Evolutionary conservation across 2,113 vertebrate species (phyloP).

Genomic region (Chionomys nivalis): DNA sequence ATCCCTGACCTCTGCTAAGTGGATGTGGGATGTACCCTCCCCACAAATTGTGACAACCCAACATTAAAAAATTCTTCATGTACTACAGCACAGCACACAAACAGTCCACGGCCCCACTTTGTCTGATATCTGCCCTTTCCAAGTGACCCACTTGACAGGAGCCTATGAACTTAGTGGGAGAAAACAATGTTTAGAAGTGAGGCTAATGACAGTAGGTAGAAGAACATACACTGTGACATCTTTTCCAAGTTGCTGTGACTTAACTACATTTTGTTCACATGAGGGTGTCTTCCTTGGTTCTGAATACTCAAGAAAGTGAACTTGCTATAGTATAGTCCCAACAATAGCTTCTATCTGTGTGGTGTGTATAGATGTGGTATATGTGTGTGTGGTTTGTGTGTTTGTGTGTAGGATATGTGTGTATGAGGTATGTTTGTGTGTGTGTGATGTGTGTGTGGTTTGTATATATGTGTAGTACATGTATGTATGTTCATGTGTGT

Average conservation of each 20-base stretch:
- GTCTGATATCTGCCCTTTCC: not conserved
- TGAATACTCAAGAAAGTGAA: slow-evolving; percentile 33
- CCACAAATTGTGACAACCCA: not conserved
- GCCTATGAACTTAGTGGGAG: not conserved
- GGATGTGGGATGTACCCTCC: not conserved
- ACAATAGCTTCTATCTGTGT: not conserved
- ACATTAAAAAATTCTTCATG: not conserved
- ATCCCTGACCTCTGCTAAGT: not conserved
- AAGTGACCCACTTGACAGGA: not conserved
- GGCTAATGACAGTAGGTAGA: not conserved
- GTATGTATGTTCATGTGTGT: not conserved
- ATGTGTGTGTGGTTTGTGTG: not conserved
- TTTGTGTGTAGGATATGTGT: slow-evolving; percentile 12
- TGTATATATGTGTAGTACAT: not conserved
- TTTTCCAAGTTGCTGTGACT: slow-evolving; percentile 21
- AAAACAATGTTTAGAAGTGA: not conserved
- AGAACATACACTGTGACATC: not conserved
- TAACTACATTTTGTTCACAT: not conserved
- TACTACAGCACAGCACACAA: not conserved
- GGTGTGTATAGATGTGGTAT: not conserved
- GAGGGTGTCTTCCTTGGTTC: accelerated
- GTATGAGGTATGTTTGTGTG: not conserved
- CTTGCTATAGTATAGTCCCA: not conserved
- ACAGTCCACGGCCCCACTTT: not conserved
- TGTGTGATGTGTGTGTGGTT: not conserved